Evolutionary conservation across 2,113 vertebrate genomes (phyloP).

Genomic region (Periophthalmodon schlosseri): DNA sequence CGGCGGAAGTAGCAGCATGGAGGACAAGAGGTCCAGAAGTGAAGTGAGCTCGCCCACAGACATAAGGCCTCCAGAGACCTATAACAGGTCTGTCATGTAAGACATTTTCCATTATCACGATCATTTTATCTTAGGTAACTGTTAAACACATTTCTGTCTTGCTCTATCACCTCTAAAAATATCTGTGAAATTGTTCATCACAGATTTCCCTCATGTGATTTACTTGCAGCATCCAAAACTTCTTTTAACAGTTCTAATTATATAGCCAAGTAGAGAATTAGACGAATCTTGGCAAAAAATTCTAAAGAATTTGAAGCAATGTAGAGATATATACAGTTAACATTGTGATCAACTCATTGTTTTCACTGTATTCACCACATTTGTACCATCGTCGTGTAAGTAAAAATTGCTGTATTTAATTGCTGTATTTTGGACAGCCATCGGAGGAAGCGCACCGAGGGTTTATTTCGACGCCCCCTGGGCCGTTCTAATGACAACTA

Average conservation of each 20-base stretch:
- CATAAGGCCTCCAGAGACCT: conserved; percentile 83
- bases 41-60: conserved; percentile 94
- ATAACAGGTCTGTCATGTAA: conserved; percentile 84
- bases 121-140: background rate
- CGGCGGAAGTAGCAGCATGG: conserved; percentile 83
- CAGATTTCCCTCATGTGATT: conserved; percentile 34
- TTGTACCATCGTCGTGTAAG: background rate
- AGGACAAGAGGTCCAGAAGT: conserved; percentile 89
- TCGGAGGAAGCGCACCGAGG: conserved; percentile 89
- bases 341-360: background rate
- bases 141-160: background rate
- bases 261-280: background rate
- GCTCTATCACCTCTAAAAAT: conserved; percentile 49
- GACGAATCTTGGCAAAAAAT: background rate
- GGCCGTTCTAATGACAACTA: conserved; percentile 86
- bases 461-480: conserved; percentile 83
- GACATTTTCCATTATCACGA: conserved; percentile 7
- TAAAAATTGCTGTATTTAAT: conserved; percentile 5
- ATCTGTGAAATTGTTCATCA: conserved; percentile 6
- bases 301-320: background rate
- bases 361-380: background rate
- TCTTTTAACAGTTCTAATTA: background rate
- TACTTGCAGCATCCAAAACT: conserved; percentile 5
- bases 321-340: background rate
- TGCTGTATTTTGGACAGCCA: conserved; percentile 61